Base-by-base conservation (phyloP, 2,888 invertebrate genomes). In the Apotomis betuletana region DNA sequence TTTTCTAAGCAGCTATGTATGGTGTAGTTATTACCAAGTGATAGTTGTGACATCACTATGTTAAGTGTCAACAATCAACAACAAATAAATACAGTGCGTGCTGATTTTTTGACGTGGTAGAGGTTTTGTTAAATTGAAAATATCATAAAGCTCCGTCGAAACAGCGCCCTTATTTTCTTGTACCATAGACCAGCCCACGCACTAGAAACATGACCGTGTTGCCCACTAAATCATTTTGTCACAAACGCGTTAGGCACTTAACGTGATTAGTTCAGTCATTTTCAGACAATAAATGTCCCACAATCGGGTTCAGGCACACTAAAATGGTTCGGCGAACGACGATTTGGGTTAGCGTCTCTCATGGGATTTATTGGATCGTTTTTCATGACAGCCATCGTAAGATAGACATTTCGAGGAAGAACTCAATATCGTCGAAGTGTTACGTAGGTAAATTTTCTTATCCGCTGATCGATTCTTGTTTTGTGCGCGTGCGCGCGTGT, bases 251-350 rank as follows among this genome's bases (percentile, higher is more conserved):
- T 38, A 68, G 72, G 62, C 68, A 72, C 63, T 72, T 59, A 58
- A 54, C 63, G 58, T 62, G 59, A 72, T 72, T 68, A 72, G 63
- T 68, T 63, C 63, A 64, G 36, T 68, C 68, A 68, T 63, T 62
- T 63, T 63, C 52, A 54, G 51, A 44, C 61, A 57, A 62, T 61
- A 67, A 71, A 71, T n/a, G 61, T 71, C 55, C 36, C 27, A 61
- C 57, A 61, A 67, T 71, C 61, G 61, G 51, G 70, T 49, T 27
- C 51, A 62, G 44, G 58, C 12, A 41, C 38, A 55, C 27, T 51
- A 57, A 61, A 63, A 51, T 38, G 12, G 36, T 46, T 65, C 46
- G 38, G 67, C 27, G 27, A 61, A 49, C 38, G 5, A 36, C 15
- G 8, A 51, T 67, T 49, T 38, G 57, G 61, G 71, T 71, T 57